These are phyloP conservation scores for Drosophila kanapiae DNA, from an alignment of 1,140 invertebrate genomes.

Conservation along the genomic window DNA sequence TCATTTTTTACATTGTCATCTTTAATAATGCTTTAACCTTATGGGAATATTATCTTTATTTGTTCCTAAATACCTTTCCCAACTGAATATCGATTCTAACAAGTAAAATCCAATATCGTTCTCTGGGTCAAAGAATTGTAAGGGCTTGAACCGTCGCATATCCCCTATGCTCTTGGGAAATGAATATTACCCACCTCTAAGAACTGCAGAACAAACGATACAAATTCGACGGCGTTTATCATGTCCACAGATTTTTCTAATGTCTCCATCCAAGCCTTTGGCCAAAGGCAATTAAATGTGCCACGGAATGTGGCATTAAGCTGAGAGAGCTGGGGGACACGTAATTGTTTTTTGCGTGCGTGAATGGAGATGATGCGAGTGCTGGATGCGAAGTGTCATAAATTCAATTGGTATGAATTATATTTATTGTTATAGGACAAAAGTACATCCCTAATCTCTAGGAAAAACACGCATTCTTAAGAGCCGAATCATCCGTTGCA, in stretches of 20 bases:
- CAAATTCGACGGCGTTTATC: constrained; percentile 59
- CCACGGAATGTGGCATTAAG: constrained; percentile 9
- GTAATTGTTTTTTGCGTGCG: constrained; percentile 74
- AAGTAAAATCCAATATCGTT: constrained; percentile 53
- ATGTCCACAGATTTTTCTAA: constrained; percentile 80
- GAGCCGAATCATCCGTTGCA: constrained; percentile 36
- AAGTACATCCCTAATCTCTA: constrained; percentile 53
- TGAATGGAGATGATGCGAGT: constrained; percentile 57
- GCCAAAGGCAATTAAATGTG: constrained; percentile 75
- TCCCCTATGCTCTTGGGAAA: constrained; percentile 3
- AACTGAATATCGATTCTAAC: neutral
- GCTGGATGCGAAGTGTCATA: constrained; percentile 56
- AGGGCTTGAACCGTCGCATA: constrained; percentile 39
- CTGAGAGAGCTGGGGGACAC: constrained; percentile 3
- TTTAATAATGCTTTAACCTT: neutral
- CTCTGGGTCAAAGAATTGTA: constrained; percentile 12
- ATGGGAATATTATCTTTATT: constrained; percentile 21
- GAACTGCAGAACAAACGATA: constrained; percentile 15
- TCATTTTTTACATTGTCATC: no score
- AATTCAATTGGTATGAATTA: constrained; percentile 71
- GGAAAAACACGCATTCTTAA: constrained; percentile 13
- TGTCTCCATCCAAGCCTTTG: constrained; percentile 80
- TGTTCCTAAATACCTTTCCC: neutral
- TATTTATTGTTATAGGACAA: constrained; percentile 77
- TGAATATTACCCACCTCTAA: neutral